A percentile compares a stretch with the other conserved stretches of the same genome.
phyloP scores from a whole-genome alignment of 2,797 vertebrate species.

The Sarcoramphus papa region DNA sequence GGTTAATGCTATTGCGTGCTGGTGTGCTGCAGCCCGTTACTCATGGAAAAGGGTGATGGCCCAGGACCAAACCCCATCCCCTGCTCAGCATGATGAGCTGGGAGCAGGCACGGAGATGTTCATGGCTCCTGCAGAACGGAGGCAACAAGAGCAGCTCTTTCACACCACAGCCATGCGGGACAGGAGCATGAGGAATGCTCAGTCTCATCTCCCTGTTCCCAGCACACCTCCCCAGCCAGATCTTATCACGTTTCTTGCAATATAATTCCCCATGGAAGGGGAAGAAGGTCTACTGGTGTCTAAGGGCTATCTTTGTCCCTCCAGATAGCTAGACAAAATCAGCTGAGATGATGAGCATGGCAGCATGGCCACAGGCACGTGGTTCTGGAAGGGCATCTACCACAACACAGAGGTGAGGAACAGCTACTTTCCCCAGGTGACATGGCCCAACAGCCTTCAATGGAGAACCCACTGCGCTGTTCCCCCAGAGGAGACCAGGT shows the following conservation, averaged over 20 bases:
- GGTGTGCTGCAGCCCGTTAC: not conserved
- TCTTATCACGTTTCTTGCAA: not conserved
- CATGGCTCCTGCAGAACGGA: not conserved
- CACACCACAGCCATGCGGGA: fast-evolving
- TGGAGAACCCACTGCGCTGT: fast-evolving
- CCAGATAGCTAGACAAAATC: not conserved
- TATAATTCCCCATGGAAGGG: not conserved
- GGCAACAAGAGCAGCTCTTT: not conserved
- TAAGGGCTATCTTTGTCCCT: not conserved
- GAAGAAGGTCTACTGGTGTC: not conserved
- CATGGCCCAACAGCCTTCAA: fast-evolving
- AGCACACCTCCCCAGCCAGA: not conserved
- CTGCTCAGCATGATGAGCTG: not conserved
- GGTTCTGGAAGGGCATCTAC: not conserved
- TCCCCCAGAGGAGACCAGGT: not conserved
- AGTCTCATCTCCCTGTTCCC: not conserved
- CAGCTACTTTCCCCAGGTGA: not conserved
- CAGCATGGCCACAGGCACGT: fast-evolving
- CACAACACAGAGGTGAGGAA: not conserved
- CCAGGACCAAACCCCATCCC: not conserved
- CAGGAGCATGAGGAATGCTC: fast-evolving
- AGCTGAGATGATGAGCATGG: not conserved
- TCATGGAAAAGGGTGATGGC: fast-evolving
- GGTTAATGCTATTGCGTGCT: not conserved
- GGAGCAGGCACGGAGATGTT: not conserved